Base-by-base conservation (phyloP, 2,797 vertebrate species). In the Eurystomus glaucurus region DNA sequence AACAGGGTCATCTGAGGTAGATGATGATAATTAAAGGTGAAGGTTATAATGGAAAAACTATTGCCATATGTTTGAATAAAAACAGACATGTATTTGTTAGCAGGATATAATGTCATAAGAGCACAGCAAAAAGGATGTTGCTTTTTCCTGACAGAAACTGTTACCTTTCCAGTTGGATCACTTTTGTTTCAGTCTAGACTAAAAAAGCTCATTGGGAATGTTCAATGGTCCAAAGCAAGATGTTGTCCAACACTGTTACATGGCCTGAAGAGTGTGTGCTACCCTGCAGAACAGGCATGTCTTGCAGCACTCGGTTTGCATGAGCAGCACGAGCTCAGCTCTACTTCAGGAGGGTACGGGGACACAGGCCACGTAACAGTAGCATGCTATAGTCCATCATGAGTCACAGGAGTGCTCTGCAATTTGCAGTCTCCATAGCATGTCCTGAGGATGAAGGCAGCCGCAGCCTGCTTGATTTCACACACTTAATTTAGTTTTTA, bases 1-100 rank as follows among this genome's bases (percentile, higher is more conserved):
- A 51, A 58, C 17, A n/a, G 60, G 10, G 22, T 15, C 19, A 51
- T 77, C 60, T 77, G n/a, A 62, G 45, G 29, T 60, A 20, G 10
- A 7, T 66, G 35, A n/a, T 66, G 66, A 19, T 65, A 58, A 50
- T 37, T 55, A 22, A 66, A 85, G 35, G 6, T 69, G 23, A 85
- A 48, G 26, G 21, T 64, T 89, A 20, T 54, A 55, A 52, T 58
- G n/a, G 51, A 66, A 78, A 93, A 75, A 8, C 1, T 57, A 22
- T 39, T 50, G 50, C 35, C 12, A 21, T 54, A 39, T 13, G 13
- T 58, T 26, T 52, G 46, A 33, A 75, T 65, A 85, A 51, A 25
- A 1, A 0, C 10, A 20, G n/a, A 29, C 11, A 35, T 12, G 4
- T 4, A 3, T 43, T 3, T 1, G 2, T 68, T 45, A 60, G 11